Percentiles rank a stretch among this genome's conserved stretches.
Evolutionary conservation across 2,888 invertebrate species (phyloP).

Genomic region (Hydropsyche betteni): DNA sequence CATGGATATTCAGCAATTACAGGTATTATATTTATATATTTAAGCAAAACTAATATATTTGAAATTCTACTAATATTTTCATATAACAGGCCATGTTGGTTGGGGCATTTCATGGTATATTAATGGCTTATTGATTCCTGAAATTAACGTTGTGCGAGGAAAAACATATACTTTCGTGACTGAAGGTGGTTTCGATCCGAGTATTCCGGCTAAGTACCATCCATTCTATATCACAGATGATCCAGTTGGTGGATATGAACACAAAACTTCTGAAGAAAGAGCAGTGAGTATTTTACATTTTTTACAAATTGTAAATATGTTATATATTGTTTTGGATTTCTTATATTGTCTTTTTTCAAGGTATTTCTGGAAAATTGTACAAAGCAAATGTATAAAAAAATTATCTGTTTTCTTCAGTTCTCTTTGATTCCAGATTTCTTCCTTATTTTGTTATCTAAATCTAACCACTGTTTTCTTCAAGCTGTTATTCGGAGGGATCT

Average conservation of each 20-base stretch:
- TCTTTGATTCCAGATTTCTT: slow-evolving; percentile 32
- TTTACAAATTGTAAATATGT: no score
- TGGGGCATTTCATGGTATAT: slow-evolving; percentile 97
- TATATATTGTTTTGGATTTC: not conserved
- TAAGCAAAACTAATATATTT: not conserved
- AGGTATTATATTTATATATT: not conserved
- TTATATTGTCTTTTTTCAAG: slow-evolving; percentile 19
- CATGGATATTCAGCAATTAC: slow-evolving; percentile 77
- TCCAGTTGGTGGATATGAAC: slow-evolving; percentile 87
- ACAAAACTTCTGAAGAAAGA: slow-evolving; percentile 83
- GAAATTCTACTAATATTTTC: slow-evolving; percentile 27
- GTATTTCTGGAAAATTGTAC: slow-evolving; percentile 5
- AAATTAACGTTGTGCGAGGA: slow-evolving; percentile 88
- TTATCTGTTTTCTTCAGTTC: slow-evolving; percentile 22
- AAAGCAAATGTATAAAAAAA: not conserved
- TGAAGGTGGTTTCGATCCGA: slow-evolving; percentile 84
- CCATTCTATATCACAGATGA: slow-evolving; percentile 95
- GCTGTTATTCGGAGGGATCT: slow-evolving; percentile 24
- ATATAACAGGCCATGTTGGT: slow-evolving; percentile 80
- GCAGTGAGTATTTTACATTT: slow-evolving; percentile 66
- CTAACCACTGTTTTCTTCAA: slow-evolving; percentile 31
- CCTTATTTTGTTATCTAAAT: slow-evolving; percentile 20
- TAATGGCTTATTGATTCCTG: slow-evolving; percentile 91
- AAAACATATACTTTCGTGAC: slow-evolving; percentile 87
- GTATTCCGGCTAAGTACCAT: slow-evolving; percentile 84